phyloP scores from a whole-genome alignment of 1,140 invertebrate genomes.

The Fopius arisanus region DNA sequence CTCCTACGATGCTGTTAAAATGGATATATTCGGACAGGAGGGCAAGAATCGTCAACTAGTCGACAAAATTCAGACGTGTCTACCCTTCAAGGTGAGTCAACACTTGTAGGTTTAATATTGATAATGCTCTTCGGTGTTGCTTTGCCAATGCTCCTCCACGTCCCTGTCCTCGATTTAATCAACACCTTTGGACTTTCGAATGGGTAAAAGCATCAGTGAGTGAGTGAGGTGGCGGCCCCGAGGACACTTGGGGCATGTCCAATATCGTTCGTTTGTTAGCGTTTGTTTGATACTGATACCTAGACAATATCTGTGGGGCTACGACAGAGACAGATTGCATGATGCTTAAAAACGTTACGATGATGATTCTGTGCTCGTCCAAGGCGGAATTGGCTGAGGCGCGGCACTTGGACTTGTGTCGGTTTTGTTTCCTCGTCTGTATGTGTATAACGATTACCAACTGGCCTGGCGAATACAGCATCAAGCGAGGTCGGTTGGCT shows the following conservation, averaged over 20 bases:
- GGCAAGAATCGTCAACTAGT: conserved; percentile 63
- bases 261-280: neutral
- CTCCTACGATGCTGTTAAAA: conserved; percentile 63
- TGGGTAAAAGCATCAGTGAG: conserved; percentile 9
- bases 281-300: neutral
- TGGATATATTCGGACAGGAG: conserved; percentile 65
- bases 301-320: neutral
- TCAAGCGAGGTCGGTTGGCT: neutral
- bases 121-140: no score
- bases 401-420: conserved; percentile 14
- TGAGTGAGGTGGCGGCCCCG: neutral
- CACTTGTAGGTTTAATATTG: neutral
- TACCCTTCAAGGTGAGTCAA: conserved; percentile 64
- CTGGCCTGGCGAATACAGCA: neutral
- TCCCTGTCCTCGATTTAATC: conserved; percentile 8
- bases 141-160: neutral
- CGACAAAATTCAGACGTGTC: conserved; percentile 64
- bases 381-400: conserved; percentile 12
- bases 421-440: neutral
- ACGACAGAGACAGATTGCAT: conserved; percentile 3
- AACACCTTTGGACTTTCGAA: conserved; percentile 11
- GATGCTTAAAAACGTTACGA: neutral
- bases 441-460: conserved; percentile 12
- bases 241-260: conserved; percentile 12
- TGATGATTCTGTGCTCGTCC: neutral